Evolutionary conservation across 2,888 invertebrate species (phyloP).

Genomic region (Tenthredo notha): DNA sequence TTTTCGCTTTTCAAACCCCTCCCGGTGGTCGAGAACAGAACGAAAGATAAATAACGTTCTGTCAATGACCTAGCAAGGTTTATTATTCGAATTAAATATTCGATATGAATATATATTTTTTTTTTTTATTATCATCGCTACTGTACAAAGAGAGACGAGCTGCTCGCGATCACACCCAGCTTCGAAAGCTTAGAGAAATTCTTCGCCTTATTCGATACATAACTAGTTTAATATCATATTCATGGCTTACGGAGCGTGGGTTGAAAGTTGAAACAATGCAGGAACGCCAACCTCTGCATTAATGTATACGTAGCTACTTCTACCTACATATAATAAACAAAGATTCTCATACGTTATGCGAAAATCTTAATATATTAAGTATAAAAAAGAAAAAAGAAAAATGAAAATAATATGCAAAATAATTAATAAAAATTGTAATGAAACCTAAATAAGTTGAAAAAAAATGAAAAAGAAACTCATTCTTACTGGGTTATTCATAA

Average conservation of each 20-base stretch:
- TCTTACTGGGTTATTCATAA: background rate
- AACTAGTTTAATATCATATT: conserved; percentile 30
- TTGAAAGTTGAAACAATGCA: conserved; percentile 38
- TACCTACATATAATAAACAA: background rate
- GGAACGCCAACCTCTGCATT: conserved; percentile 19
- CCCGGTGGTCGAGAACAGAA: background rate
- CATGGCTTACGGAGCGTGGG: conserved; percentile 22
- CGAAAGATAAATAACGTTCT: background rate
- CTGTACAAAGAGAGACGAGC: background rate
- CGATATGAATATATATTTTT: background rate
- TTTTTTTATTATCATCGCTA: background rate
- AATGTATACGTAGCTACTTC: background rate
- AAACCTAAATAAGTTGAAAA: background rate
- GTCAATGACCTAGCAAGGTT: conserved; percentile 27
- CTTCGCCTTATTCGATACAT: conserved; percentile 6
- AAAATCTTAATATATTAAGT: background rate
- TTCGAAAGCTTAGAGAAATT: conserved; percentile 20
- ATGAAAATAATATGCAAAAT: background rate
- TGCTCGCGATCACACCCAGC: background rate
- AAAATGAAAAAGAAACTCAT: background rate
- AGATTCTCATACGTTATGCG: conserved; percentile 5
- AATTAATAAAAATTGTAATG: background rate
- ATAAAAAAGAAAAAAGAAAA: background rate
- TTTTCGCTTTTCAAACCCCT: background rate
- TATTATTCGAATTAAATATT: conserved; percentile 4